These are phyloP conservation scores for Climacteris rufus DNA, from an alignment of 2,113 vertebrate genomes.

Conservation along the genomic window DNA sequence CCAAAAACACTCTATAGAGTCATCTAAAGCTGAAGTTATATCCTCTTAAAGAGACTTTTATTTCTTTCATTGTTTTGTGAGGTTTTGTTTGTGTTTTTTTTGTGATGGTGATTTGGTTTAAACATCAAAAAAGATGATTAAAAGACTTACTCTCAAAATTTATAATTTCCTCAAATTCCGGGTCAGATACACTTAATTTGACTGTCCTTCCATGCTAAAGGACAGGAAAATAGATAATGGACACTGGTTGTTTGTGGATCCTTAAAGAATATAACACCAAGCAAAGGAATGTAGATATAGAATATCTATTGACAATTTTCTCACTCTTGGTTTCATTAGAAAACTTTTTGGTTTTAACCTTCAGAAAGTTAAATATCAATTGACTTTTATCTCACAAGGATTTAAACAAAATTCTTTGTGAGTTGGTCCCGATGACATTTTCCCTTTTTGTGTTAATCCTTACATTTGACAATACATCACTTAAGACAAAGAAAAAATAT, in stretches of 20 bases:
- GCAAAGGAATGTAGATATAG: background rate
- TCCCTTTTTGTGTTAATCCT: background rate
- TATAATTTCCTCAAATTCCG: background rate
- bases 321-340: background rate
- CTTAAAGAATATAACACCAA: background rate
- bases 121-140: background rate
- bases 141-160: background rate
- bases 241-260: background rate
- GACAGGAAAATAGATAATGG: background rate
- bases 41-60: background rate
- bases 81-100: background rate
- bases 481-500: conserved; percentile 10
- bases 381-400: background rate
- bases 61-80: background rate
- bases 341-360: background rate
- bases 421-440: background rate
- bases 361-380: background rate
- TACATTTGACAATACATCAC: background rate
- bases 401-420: background rate
- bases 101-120: background rate
- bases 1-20: background rate
- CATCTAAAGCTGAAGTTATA: background rate
- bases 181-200: background rate
- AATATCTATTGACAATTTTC: background rate
- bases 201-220: background rate